These are phyloP conservation scores for Erebia aethiops DNA, from an alignment of 2,888 invertebrate species.

Conservation along the genomic window DNA sequence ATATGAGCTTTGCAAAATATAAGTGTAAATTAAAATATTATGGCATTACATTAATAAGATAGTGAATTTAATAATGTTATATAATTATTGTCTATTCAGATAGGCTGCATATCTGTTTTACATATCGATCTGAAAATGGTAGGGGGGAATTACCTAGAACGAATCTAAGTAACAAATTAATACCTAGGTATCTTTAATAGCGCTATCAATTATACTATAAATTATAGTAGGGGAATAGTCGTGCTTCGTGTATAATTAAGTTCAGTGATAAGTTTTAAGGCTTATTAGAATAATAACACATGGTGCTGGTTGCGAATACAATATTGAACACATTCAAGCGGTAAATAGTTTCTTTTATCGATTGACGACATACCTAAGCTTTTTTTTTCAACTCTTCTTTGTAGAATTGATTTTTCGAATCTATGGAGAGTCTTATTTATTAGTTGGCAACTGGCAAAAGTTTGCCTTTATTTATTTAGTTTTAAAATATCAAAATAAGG, in stretches of 20 bases:
- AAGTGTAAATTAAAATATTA: slow-evolving; percentile 1
- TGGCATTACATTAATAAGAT: neutral
- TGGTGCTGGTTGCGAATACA: no score
- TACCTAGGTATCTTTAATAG: slow-evolving; percentile 32
- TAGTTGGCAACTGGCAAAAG: no score
- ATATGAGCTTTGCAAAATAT: neutral
- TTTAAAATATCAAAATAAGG: no score
- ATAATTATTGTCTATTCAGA: slow-evolving; percentile 8
- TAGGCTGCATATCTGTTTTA: slow-evolving; percentile 8
- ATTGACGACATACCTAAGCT: neutral
- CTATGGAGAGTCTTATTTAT: no score
- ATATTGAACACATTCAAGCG: neutral
- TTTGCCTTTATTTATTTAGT: no score
- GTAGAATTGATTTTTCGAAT: no score
- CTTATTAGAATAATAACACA: neutral
- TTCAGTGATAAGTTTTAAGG: slow-evolving; percentile 13
- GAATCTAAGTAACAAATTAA: slow-evolving; percentile 28
- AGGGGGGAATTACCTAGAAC: slow-evolving; percentile 20
- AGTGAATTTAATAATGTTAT: slow-evolving; percentile 3
- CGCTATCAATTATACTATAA: slow-evolving; percentile 28
- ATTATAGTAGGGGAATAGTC: slow-evolving; percentile 16
- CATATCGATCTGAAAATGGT: slow-evolving; percentile 5
- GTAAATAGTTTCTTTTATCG: neutral
- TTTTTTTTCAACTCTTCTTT: no score
- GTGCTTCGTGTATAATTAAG: slow-evolving; percentile 27